Evolutionary conservation across 2,888 invertebrate genomes (phyloP), one percentile per base, ranked within the genome.

Genomic region (Eilema sororculum): DNA sequence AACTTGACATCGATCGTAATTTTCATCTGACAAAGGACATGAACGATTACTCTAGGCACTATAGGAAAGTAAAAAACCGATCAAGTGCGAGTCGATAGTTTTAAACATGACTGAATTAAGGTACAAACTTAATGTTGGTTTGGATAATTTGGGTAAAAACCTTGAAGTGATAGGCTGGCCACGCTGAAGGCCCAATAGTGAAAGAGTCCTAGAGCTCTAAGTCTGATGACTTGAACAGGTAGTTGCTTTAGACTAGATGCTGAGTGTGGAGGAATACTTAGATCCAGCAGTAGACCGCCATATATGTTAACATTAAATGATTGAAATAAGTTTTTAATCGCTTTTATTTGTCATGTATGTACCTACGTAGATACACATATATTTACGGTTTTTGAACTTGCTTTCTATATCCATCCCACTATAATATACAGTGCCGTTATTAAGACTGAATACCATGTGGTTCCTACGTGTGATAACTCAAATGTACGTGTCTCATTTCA

Each of bases 1-100:
- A 46, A 46, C 52, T 52, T 52, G 52, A 52, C 9, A 52, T n/a
- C n/a, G 52, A 52, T 52, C 52, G n/a, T 52, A 52, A 52, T n/a
- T 52, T 52, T 8, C n/a, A n/a, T 52, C n/a, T 20, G n/a, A 52
- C n/a, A 52, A 52, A 8, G 52, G n/a, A 52, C 52, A 52, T 52
- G n/a, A 6, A 46, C 46, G 46, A 6, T 46, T 20, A 46, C 9
- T 52, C 52, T n/a, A 52, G 52, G 52, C n/a, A 9, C n/a, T n/a
- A 52, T 20, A 9, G 6, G 46, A 46, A 52, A 52, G 20, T n/a
- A 52, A 46, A 46, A 9, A 52, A 20, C n/a, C n/a, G 9, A n/a
- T 8, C n/a, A 52, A 52, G n/a, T n/a, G 9, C 9, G 20, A n/a
- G n/a, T n/a, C 20, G n/a, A 9, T 52, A 2, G n/a, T n/a, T n/a